Evolutionary conservation across 30 jellyfish, hydroid and myxozoan species (phyloP), one percentile per base, ranked within the genome.

Genomic region (Calvadosia cruxmelitensis): DNA sequence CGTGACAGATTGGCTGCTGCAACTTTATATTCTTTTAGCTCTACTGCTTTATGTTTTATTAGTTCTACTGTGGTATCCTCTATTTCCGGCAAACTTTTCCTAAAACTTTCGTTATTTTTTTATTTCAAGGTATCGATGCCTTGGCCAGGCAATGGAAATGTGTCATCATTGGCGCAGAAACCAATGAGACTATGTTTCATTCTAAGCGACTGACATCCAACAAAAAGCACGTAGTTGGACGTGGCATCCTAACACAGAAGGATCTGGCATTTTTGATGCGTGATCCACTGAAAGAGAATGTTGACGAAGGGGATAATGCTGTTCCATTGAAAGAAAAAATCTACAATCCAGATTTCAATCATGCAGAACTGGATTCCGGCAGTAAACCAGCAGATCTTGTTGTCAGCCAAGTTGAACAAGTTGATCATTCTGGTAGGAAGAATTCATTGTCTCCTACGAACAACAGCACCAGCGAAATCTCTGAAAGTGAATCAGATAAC

Each of bases 101-200:
- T 10, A 42, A 42, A 5, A 42, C 10, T 42, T 42, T 42, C 20
- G 57, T 33, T 35, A 16, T 72, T 29, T 3, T 68, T 63, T 20
- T 49, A 34, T 26, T 51, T 29, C 27, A 53, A 91, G 99, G 99
- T 1, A 67, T 91, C 23, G 76, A 78, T 50, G 99, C 95, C 7
- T 71, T 91, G 48, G 95, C 99, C 12, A 75, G 99, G 28, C 99
- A 91, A 73, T 91, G 99, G 99, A 91, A 91, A 49, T 85, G 94
- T 10, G 87, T 91, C 3, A 69, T 91, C 27, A 83, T 91, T 78
- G 95, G 99, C 27, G 95, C 99, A 2, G 92, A 85, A 31, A 63
- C 79, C 42, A 71, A 74, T 34, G 95, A 78, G 33, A 74, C 76
- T 30, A 74, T 78, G 51, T 82, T 91, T 50, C 78, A 76, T 15